phyloP scores from a whole-genome alignment of 1,140 invertebrate genomes.

The Grapholita molesta region DNA sequence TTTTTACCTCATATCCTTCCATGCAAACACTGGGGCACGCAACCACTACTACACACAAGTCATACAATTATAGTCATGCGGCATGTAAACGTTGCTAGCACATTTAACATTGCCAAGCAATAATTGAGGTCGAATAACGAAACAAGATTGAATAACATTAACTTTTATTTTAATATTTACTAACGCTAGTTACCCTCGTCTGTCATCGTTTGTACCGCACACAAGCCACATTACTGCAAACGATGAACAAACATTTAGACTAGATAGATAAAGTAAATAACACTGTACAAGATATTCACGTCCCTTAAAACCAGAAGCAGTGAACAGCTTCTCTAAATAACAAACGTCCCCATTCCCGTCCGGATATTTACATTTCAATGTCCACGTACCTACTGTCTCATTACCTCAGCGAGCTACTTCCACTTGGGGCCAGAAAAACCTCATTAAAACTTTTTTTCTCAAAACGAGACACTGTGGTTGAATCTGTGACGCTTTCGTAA shows the following conservation, averaged over 20 bases:
- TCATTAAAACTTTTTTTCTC: conserved; percentile 37
- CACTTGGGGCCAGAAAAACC: conserved; percentile 16
- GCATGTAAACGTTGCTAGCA: not conserved
- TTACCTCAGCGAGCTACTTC: conserved; percentile 7
- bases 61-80: not conserved
- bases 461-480: conserved; percentile 12
- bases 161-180: too few species aligned
- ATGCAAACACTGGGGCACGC: not conserved
- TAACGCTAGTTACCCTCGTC: too few species aligned
- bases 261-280: too few species aligned
- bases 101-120: not conserved
- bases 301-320: not conserved
- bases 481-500: conserved; percentile 22
- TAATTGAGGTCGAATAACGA: too few species aligned
- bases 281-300: not conserved
- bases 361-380: conserved; percentile 12
- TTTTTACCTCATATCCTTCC: not conserved
- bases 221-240: too few species aligned
- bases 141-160: too few species aligned
- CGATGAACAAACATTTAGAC: too few species aligned
- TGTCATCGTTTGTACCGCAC: too few species aligned
- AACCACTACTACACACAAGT: not conserved
- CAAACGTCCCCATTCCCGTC: not conserved
- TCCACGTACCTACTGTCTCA: not conserved
- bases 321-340: not conserved